Percentiles rank a stretch among this genome's conserved stretches.
Evolutionary conservation across 2,113 vertebrate genomes (phyloP).

Genomic region (Osmerus eperlanus): DNA sequence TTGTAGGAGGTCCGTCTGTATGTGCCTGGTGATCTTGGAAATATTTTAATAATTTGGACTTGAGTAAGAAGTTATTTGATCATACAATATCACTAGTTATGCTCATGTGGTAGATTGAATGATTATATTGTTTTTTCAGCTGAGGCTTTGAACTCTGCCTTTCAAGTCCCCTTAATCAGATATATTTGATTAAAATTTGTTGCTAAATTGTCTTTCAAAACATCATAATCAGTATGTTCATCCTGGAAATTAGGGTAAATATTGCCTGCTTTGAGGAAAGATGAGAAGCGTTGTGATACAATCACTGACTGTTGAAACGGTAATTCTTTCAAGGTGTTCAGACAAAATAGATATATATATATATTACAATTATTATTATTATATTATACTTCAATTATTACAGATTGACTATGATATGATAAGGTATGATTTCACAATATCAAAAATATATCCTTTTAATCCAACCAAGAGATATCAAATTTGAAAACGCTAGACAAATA

Average conservation of each 20-base stretch:
- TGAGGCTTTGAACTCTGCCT: background rate
- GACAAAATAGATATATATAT: too few species aligned
- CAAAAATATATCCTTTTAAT: too few species aligned
- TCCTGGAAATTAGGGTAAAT: background rate
- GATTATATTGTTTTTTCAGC: background rate
- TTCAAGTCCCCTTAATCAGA: background rate
- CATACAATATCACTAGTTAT: too few species aligned
- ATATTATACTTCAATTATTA: too few species aligned
- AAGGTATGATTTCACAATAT: too few species aligned
- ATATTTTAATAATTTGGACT: background rate
- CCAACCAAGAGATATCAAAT: too few species aligned
- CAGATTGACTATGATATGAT: too few species aligned
- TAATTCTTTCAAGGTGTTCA: too few species aligned
- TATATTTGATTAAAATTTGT: background rate
- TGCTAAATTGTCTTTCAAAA: background rate
- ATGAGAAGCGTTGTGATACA: background rate
- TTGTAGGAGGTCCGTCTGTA: conserved; percentile 24
- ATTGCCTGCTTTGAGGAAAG: background rate
- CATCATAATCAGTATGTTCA: background rate
- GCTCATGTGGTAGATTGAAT: too few species aligned
- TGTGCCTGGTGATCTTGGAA: background rate
- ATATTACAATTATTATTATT: too few species aligned
- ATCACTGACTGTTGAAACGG: background rate
- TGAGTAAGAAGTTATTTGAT: too few species aligned
- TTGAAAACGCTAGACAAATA: too few species aligned